Base-by-base conservation (phyloP, 30 jellyfish, hydroid and myxozoan genomes). In the Aurelia sp. region DNA sequence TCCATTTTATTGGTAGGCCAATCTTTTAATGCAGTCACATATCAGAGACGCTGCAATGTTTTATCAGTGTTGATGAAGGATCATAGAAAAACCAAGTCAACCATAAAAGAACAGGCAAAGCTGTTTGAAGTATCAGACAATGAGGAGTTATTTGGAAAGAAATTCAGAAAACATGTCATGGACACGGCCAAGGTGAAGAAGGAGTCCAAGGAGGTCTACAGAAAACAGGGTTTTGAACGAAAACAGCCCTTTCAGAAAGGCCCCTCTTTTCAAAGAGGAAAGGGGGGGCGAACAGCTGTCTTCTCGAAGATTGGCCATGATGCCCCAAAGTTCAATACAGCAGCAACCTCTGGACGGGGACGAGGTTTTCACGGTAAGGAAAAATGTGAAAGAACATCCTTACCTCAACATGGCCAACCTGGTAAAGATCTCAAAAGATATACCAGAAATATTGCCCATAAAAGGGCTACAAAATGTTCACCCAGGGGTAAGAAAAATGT, bases 261-360 rank as follows among this genome's bases (percentile, higher is more conserved):
- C 78, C 78, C 78, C 78, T 67, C 78, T 67, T 67, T 67, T 67
- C 78, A 67, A 67, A 67, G 78, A 67, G 59, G 58, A 67, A 67
- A 67, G 15, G 78, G 78, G n/a, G 74, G 74, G 74, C 74, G 27
- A 67, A 67, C 58, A 67, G 78, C 23, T 19, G 78, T 67, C 58
- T 67, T 67, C 21, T 67, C 58, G 23, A 67, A 67, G 41, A 18
- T 60, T 22, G 41, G 30, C 16, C 33, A 27, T 27, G 74, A 21
- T 21, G 33, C 13, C 30, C 74, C 20, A 63, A 17, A 40, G 74
- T 63, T 63, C 30, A 63, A 63, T 13, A 27, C 33, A 27, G 74
- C 74, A 30, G 13, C 74, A 21, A 20, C 20, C 27, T 63, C 74
- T 21, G 27, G 74, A 63, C 19, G 74, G 20, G 74, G 30, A 63